A percentile compares a stretch with the other conserved stretches of the same genome.
phyloP scores from a whole-genome alignment of 2,113 vertebrate genomes.

The Speoplatyrhinus poulsoni region DNA sequence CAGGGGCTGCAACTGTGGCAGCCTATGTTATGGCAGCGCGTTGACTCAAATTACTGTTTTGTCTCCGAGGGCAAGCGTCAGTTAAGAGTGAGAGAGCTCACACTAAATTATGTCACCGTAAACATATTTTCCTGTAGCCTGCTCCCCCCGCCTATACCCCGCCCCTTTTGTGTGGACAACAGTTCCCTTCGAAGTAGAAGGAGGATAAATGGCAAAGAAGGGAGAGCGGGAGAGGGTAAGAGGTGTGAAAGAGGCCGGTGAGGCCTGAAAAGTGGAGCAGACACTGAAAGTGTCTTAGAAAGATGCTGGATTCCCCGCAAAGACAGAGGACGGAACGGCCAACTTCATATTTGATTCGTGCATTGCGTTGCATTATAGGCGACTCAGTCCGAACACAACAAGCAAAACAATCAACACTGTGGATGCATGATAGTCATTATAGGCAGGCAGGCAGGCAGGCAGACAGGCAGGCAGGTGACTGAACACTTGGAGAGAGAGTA shows the following conservation, averaged over 20 bases:
- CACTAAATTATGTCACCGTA: constrained; percentile 26
- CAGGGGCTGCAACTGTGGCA: constrained; percentile 34
- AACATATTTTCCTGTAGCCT: constrained; percentile 13
- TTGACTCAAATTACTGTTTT: constrained; percentile 37
- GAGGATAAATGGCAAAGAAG: constrained; percentile 35
- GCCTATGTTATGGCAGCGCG: constrained; percentile 15
- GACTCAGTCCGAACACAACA: constrained; percentile 13
- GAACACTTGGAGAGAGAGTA: constrained; percentile 8
- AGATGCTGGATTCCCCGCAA: constrained; percentile 8
- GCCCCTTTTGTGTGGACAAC: constrained; percentile 25
- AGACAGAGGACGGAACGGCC: constrained; percentile 48
- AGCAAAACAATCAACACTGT: background rate
- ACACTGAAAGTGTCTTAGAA: constrained; percentile 24
- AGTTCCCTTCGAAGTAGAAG: constrained; percentile 21
- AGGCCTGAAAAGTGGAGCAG: constrained; percentile 36
- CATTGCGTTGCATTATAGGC: background rate
- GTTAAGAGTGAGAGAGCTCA: constrained; percentile 25
- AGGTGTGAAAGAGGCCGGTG: constrained; percentile 12
- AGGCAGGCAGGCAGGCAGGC: background rate
- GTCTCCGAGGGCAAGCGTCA: constrained; percentile 25
- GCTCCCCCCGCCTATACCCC: background rate
- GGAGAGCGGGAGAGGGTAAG: background rate
- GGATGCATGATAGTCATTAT: background rate
- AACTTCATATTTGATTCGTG: constrained; percentile 43
- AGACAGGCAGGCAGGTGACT: background rate